Evolutionary conservation across 2,113 vertebrate species (phyloP), one percentile per base, ranked within the genome.

Genomic region (Calidris pugnax): DNA sequence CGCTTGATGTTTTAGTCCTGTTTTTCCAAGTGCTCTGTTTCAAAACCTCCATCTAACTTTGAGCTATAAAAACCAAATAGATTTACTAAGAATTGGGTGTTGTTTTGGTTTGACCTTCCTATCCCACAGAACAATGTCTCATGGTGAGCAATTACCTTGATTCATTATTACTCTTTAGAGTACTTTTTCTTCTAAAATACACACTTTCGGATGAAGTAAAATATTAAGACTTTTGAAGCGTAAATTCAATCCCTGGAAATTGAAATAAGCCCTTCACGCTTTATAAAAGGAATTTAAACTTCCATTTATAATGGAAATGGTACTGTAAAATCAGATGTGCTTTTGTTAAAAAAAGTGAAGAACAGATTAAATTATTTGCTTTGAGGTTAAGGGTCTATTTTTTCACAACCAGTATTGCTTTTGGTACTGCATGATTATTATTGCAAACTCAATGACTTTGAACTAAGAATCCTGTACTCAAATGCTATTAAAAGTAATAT

Each of bases 291-390:
- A 91, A 73, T 84, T 74, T 85, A 85, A 93, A 69, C 18, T 78
- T 59, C 47, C 27, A 82, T 89, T 77, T 93, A n/a, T 66, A 32
- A 63, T 87, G 80, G 43, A 92, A 92, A 84, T 47, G 33, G 39
- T 43, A 47, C 74, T 92, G 72, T 64, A 67, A 79, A 91, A 94
- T 96, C 53, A 55, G 43, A 85, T 74, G 66, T 30, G 28, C 51
- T 94, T 83, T 68, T 59, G 6, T 74, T 62, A 33, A 66, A 93
- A 85, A 74, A 89, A 66, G 23, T 15, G 28, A 85, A n/a, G 56
- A 85, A 39, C 26, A 80, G 87, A 78, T 89, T 74, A 69, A 90
- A 66, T 89, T 82, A 76, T 91, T 96, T 89, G 45, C 55, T 93
- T 94, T 88, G 68, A 84, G 62, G 55, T 64, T 67, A 72, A 79